Conservation (phyloP, 2,797 vertebrate genomes). For the Chromobotia macracanthus region DNA sequence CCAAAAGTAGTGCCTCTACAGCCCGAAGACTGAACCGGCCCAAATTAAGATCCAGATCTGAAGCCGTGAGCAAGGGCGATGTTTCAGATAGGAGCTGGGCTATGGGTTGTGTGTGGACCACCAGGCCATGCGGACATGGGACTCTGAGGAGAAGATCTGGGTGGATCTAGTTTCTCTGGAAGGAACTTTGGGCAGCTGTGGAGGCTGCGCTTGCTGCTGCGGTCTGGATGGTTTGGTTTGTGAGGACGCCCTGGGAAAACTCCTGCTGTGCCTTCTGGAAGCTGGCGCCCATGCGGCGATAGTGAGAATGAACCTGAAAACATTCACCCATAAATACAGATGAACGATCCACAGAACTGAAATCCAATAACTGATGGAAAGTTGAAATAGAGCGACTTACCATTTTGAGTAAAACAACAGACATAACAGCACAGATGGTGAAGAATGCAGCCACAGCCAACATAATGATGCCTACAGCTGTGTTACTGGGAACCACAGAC, state of each 20-base stretch:
- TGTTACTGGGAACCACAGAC: constrained; percentile 35
- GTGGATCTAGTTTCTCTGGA: constrained; percentile 76
- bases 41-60: constrained; percentile 2
- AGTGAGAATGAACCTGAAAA: constrained; percentile 88
- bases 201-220: constrained; percentile 78
- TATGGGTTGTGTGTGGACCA: background rate
- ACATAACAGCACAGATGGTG: constrained; percentile 83
- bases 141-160: background rate
- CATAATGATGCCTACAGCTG: constrained; percentile 85
- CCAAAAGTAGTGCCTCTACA: constrained; percentile 32
- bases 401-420: constrained; percentile 89
- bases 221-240: constrained; percentile 84
- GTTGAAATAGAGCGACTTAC: constrained; percentile 76
- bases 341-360: background rate
- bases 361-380: background rate
- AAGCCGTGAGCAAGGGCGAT: background rate
- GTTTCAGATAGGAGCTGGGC: constrained; percentile 14
- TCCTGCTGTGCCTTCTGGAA: constrained; percentile 97
- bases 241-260: constrained; percentile 93
- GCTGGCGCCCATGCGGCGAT: constrained; percentile 91
- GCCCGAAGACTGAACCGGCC: constrained; percentile 19
- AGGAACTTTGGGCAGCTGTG: constrained; percentile 82
- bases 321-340: background rate
- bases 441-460: constrained; percentile 91
- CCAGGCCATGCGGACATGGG: background rate